A percentile compares a stretch with the other conserved stretches of the same genome.
Evolutionary conservation across 2,888 invertebrate genomes (phyloP).

Genomic region (Xylota sylvarum): DNA sequence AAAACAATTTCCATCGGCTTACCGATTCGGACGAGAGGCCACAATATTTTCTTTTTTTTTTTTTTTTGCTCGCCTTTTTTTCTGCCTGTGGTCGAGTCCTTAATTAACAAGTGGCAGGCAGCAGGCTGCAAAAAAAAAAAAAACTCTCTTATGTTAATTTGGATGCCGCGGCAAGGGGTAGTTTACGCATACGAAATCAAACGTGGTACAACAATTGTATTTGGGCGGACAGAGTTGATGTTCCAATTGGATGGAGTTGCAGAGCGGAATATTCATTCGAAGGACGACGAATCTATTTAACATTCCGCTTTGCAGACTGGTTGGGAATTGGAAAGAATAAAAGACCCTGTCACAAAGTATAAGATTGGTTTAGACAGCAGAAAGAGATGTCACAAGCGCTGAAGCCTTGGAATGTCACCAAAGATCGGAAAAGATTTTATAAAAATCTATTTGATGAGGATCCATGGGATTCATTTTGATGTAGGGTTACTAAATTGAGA

Average conservation of each 20-base stretch:
- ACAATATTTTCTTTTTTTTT: slow-evolving; percentile 49
- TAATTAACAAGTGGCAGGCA: slow-evolving; percentile 73
- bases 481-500: no score
- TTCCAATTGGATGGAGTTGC: slow-evolving; percentile 44
- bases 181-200: slow-evolving; percentile 69
- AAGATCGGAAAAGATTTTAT: neutral
- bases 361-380: neutral
- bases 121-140: slow-evolving; percentile 38
- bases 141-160: slow-evolving; percentile 65
- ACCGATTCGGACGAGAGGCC: slow-evolving; percentile 67
- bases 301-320: neutral
- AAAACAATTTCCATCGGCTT: slow-evolving; percentile 78
- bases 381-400: neutral
- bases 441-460: neutral
- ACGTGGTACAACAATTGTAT: slow-evolving; percentile 16
- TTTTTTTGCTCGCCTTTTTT: slow-evolving; percentile 15
- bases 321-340: neutral
- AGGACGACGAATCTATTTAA: neutral
- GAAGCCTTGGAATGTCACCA: neutral
- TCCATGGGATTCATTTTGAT: neutral
- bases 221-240: neutral
- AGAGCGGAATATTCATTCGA: neutral
- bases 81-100: slow-evolving; percentile 65
- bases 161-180: slow-evolving; percentile 30
- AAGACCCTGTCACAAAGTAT: neutral